Evolutionary conservation across 2,888 invertebrate genomes (phyloP).

Genomic region (Limenitis camilla): DNA sequence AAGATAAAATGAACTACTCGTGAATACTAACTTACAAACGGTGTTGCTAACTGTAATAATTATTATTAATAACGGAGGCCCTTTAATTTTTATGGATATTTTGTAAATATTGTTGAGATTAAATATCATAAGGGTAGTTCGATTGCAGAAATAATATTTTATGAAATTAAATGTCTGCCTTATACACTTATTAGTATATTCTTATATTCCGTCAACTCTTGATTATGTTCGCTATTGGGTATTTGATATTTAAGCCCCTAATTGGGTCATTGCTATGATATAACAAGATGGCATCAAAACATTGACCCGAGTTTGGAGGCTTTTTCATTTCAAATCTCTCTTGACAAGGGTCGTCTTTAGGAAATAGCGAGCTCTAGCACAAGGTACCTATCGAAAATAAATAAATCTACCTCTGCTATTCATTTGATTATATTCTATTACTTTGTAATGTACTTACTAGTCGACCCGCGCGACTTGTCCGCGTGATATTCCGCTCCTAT

Average conservation of each 20-base stretch:
- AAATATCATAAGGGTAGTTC: no score
- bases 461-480: no score
- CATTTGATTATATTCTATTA: background rate
- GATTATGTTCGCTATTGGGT: background rate
- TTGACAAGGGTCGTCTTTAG: slow-evolving; percentile 17
- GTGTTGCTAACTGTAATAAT: no score
- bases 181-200: background rate
- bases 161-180: no score
- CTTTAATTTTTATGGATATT: no score
- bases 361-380: slow-evolving; percentile 9
- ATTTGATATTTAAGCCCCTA: slow-evolving; percentile 1
- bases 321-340: slow-evolving; percentile 18
- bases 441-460: background rate
- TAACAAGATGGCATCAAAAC: slow-evolving; percentile 17
- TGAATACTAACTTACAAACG: no score
- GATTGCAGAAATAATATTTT: no score
- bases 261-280: slow-evolving; percentile 10
- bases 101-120: no score
- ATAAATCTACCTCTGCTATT: background rate
- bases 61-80: no score
- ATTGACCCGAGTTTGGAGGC: slow-evolving; percentile 13
- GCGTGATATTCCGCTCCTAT: no score
- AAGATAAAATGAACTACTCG: no score
- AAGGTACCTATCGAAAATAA: slow-evolving; percentile 1
- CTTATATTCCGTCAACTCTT: background rate